Conservation (phyloP, 37 sponge, comb jelly and placozoan genomes). For the Bolinopsis microptera region DNA sequence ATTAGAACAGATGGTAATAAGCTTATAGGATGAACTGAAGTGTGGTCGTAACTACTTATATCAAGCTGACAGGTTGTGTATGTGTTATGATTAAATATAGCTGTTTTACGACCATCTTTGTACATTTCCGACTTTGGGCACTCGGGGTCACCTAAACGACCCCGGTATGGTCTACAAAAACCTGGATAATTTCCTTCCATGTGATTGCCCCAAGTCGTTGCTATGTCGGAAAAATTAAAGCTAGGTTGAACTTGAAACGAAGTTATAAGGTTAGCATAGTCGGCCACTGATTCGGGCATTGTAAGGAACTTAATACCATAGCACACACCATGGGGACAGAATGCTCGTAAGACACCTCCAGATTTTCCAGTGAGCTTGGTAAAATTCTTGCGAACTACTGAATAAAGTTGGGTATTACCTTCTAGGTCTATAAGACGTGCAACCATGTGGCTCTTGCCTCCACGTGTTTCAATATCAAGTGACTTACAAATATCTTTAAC, state of each 20-base stretch:
- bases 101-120: background rate
- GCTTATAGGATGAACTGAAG: constrained; percentile 15
- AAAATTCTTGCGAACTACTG: constrained; percentile 25
- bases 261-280: constrained; percentile 26
- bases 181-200: constrained; percentile 7
- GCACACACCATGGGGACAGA: background rate
- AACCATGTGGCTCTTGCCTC: constrained; percentile 32
- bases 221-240: constrained; percentile 10
- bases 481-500: background rate
- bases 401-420: constrained; percentile 30
- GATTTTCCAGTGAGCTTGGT: constrained; percentile 15
- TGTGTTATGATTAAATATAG: background rate
- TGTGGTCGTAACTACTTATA: background rate
- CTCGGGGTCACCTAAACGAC: background rate
- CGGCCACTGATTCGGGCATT: constrained; percentile 10
- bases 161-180: background rate
- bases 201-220: background rate
- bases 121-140: background rate
- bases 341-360: constrained; percentile 22
- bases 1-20: background rate
- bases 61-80: background rate
- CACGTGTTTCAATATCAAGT: constrained; percentile 34
- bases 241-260: background rate
- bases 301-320: constrained; percentile 25
- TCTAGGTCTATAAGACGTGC: background rate